phyloP scores from a whole-genome alignment of 2,113 vertebrate genomes.

The Oncorhynchus gorbuscha region DNA sequence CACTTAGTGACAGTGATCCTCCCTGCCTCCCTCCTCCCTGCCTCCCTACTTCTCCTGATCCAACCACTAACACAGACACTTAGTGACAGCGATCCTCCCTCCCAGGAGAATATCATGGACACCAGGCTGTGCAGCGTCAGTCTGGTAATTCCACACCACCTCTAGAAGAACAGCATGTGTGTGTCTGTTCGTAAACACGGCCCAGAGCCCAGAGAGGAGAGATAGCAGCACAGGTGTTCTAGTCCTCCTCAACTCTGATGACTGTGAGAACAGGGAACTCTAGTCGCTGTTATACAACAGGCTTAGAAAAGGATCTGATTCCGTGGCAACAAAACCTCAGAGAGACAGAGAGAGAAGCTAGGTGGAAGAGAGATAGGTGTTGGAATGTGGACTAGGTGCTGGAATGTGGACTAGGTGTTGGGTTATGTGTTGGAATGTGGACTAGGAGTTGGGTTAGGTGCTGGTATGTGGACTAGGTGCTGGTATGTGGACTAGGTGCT shows the following conservation, averaged over 20 bases:
- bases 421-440: no score
- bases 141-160: conserved; percentile 4
- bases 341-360: background rate
- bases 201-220: background rate
- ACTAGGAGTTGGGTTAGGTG: no score
- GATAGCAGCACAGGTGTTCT: background rate
- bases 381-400: no score
- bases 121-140: background rate
- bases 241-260: background rate
- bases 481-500: no score
- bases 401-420: no score
- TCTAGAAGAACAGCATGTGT: conserved; percentile 1
- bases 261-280: background rate
- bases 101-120: background rate
- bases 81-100: background rate
- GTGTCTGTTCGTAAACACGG: background rate
- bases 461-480: no score
- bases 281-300: conserved; percentile 50
- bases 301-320: conserved; percentile 31
- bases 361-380: background rate
- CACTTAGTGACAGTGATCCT: background rate
- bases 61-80: no score
- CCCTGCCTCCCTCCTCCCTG: no score
- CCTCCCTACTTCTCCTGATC: no score
- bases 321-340: conserved; percentile 32